Conservation (phyloP, 1,140 invertebrate genomes). For the Eueides isabella region DNA sequence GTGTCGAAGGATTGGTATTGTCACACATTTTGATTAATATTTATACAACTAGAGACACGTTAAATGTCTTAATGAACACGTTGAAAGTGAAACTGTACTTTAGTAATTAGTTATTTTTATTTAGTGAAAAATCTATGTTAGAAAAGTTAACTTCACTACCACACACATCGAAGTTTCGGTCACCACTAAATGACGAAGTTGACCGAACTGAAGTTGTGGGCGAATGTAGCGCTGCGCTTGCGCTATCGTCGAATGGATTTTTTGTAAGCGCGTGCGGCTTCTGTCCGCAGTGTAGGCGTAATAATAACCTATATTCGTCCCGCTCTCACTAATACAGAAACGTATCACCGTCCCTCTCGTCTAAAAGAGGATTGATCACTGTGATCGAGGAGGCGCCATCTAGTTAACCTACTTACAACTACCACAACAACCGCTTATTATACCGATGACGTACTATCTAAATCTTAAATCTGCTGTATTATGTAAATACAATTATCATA, state of each 20-base stretch:
- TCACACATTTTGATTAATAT: conserved; percentile 86
- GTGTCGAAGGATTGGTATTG: conserved; percentile 90
- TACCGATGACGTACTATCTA: conserved; percentile 45
- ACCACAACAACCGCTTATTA: conserved; percentile 52
- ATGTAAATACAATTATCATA: conserved; percentile 34
- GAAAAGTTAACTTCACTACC: conserved; percentile 82
- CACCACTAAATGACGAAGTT: conserved; percentile 81
- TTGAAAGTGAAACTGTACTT: conserved; percentile 74
- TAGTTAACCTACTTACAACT: conserved; percentile 65
- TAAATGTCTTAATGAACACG: conserved; percentile 72
- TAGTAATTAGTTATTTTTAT: conserved; percentile 78
- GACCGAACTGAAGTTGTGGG: conserved; percentile 81
- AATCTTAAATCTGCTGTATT: conserved; percentile 37
- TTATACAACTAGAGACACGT: conserved; percentile 77
- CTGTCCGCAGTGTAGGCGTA: conserved; percentile 75
- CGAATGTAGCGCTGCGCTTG: conserved; percentile 79
- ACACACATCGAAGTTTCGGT: conserved; percentile 80
- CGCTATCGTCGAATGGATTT: conserved; percentile 76
- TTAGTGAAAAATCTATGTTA: conserved; percentile 80
- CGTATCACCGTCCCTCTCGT: conserved; percentile 45
- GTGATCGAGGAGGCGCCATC: conserved; percentile 63
- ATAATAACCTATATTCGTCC: conserved; percentile 66
- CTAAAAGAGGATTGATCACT: conserved; percentile 38
- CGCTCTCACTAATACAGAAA: conserved; percentile 48
- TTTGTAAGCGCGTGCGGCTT: conserved; percentile 78